Base-by-base conservation (phyloP, 2,888 invertebrate species). In the Endomychus coccineus region DNA sequence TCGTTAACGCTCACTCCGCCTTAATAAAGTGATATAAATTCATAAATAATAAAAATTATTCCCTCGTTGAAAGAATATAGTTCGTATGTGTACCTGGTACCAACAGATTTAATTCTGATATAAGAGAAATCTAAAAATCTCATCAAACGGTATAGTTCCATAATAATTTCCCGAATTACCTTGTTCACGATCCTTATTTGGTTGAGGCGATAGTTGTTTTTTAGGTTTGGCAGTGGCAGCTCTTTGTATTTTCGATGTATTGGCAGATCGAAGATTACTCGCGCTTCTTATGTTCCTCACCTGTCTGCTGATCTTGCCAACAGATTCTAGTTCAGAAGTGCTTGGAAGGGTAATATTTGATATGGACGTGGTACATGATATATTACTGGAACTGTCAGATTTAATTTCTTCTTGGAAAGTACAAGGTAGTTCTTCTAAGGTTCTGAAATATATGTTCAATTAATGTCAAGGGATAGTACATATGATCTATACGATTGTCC, bases 121-220 rank as follows among this genome's bases (percentile, higher is more conserved):
- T 6, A 19, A n/a, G n/a, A n/a, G n/a, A n/a, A n/a, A n/a, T n/a
- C n/a, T n/a, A n/a, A n/a, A n/a, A n/a, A n/a, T n/a, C n/a, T n/a
- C n/a, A n/a, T n/a, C n/a, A n/a, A n/a, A n/a, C n/a, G n/a, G n/a
- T n/a, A n/a, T n/a, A n/a, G n/a, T n/a, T n/a, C n/a, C n/a, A n/a
- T n/a, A n/a, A n/a, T 19, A 7, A 19, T 19, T 7, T 7, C n/a
- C 21, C n/a, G 13, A 23, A 12, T 23, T 48, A 78, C 79, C 81
- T 73, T 82, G 81, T 58, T 82, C 82, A 51, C 80, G 70, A 54
- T 82, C 80, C 57, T 78, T 80, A n/a, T 69, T 67, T 3, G 62
- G 54, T 9, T 68, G 65, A 35, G 72, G 66, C 25, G 77, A 68
- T 27, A 68, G 59, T 35, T 50, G 73, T 56, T 75, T 75, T 52